A percentile compares a stretch with the other conserved stretches of the same genome.
Conservation (phyloP, 2,797 vertebrate genomes). For the Mallotus villosus region DNA sequence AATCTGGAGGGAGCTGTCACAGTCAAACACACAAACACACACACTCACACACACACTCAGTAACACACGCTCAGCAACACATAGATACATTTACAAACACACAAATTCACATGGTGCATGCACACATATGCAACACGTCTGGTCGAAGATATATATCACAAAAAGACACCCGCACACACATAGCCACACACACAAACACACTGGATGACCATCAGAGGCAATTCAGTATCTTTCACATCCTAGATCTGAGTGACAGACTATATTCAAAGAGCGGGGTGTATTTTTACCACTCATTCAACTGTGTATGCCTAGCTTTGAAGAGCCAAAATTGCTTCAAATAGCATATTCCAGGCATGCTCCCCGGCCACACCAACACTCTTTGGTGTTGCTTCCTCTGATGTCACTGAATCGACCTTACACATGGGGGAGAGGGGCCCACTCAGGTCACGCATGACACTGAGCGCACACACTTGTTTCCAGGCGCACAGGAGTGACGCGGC, state of each 20-base stretch:
- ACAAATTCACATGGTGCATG: slow-evolving; percentile 4
- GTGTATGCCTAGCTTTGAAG: slow-evolving; percentile 20
- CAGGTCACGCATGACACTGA: slow-evolving; percentile 1
- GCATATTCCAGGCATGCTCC: slow-evolving; percentile 30
- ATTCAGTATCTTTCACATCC: slow-evolving; percentile 29
- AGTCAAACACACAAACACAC: slow-evolving; percentile 6
- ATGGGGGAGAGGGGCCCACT: slow-evolving; percentile 18
- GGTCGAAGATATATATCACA: slow-evolving; percentile 7
- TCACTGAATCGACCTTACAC: slow-evolving; percentile 31
- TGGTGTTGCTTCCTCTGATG: slow-evolving; percentile 5
- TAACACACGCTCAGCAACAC: neutral
- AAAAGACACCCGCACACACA: slow-evolving; percentile 10
- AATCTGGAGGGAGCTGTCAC: slow-evolving; percentile 55
- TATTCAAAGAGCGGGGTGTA: slow-evolving; percentile 31
- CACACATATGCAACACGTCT: neutral
- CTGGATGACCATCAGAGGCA: slow-evolving; percentile 26
- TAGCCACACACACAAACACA: slow-evolving; percentile 5
- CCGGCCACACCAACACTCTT: slow-evolving; percentile 7
- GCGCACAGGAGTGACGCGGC: neutral
- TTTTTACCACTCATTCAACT: slow-evolving; percentile 18
- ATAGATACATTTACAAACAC: slow-evolving; percentile 2
- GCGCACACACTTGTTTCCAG: neutral
- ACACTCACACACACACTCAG: slow-evolving; percentile 20
- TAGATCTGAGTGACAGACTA: slow-evolving; percentile 28
- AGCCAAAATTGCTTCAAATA: slow-evolving; percentile 47